A percentile compares a stretch with the other conserved stretches of the same genome.
Conservation (phyloP, 2,888 invertebrate species). For the Vandiemenella viatica region DNA sequence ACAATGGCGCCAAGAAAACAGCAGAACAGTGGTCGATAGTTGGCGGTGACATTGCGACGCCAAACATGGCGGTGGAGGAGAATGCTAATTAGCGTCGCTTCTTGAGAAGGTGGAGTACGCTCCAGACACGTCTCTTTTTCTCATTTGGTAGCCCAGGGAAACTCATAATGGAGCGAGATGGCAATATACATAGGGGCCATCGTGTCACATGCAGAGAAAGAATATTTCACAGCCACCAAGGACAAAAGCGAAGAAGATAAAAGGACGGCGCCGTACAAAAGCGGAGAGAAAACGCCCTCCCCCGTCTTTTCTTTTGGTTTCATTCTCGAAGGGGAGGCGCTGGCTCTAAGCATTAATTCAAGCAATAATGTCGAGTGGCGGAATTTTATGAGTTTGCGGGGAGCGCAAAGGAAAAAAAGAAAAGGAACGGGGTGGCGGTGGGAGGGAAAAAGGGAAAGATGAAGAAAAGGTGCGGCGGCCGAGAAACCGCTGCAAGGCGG, state of each 20-base stretch:
- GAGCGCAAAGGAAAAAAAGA: too few species aligned
- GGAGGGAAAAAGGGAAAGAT: background rate
- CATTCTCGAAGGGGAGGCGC: slow-evolving; percentile 6
- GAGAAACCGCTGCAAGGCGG: background rate
- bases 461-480: background rate
- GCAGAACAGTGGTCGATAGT: too few species aligned
- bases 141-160: background rate
- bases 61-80: too few species aligned
- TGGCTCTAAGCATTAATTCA: slow-evolving; percentile 13
- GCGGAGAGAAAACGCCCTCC: slow-evolving; percentile 5
- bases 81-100: too few species aligned
- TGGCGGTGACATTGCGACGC: too few species aligned
- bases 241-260: slow-evolving; percentile 9
- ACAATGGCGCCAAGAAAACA: too few species aligned
- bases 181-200: background rate
- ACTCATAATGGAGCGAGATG: slow-evolving; percentile 1
- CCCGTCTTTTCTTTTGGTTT: slow-evolving; percentile 5
- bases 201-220: slow-evolving; percentile 10
- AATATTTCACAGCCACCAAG: slow-evolving; percentile 11
- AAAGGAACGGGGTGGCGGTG: slow-evolving; percentile 1
- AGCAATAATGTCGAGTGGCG: slow-evolving; percentile 12
- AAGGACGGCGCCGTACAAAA: slow-evolving; percentile 2
- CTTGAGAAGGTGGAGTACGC: too few species aligned
- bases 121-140: background rate
- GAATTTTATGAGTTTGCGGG: slow-evolving; percentile 14